phyloP scores from a whole-genome alignment of 2,888 invertebrate genomes.

The Ectobius pallidus region DNA sequence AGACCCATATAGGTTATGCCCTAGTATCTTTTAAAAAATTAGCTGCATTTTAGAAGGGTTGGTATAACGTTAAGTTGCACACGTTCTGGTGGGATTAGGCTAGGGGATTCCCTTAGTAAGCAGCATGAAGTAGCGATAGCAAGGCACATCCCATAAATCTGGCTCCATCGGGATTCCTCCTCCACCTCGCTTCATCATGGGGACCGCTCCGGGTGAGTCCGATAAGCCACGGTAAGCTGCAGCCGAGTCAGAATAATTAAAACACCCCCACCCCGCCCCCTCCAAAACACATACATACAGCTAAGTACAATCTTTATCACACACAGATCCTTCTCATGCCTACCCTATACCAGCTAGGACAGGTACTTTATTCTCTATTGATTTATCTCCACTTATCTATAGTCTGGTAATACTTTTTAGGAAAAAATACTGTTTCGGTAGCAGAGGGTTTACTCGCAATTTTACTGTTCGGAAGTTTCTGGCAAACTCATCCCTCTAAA shows the following conservation, averaged over 20 bases:
- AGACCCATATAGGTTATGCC: no score
- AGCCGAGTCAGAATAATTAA: constrained; percentile 28
- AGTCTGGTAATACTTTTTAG: neutral
- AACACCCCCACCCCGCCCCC: constrained; percentile 13
- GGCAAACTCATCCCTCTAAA: neutral
- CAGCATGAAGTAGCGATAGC: constrained; percentile 30
- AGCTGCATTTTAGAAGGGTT: neutral
- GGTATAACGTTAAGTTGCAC: neutral
- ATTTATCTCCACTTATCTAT: constrained; percentile 13
- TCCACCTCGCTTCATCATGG: constrained; percentile 15
- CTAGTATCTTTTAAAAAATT: neutral
- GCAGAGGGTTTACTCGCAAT: neutral
- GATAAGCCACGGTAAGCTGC: constrained; percentile 33
- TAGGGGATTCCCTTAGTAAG: constrained; percentile 8
- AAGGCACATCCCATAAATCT: constrained; percentile 31
- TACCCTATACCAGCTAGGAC: neutral
- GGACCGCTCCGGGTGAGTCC: constrained; percentile 11
- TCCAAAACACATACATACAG: neutral
- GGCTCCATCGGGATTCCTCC: constrained; percentile 32
- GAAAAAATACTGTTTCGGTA: no score
- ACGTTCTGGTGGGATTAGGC: constrained; percentile 17
- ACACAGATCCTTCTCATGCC: neutral
- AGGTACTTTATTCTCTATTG: constrained; percentile 11
- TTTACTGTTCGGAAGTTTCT: neutral
- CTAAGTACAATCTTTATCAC: constrained; percentile 30